These are phyloP conservation scores for Hemibagrus wyckioides DNA, from an alignment of 2,113 vertebrate species.

Conservation along the genomic window DNA sequence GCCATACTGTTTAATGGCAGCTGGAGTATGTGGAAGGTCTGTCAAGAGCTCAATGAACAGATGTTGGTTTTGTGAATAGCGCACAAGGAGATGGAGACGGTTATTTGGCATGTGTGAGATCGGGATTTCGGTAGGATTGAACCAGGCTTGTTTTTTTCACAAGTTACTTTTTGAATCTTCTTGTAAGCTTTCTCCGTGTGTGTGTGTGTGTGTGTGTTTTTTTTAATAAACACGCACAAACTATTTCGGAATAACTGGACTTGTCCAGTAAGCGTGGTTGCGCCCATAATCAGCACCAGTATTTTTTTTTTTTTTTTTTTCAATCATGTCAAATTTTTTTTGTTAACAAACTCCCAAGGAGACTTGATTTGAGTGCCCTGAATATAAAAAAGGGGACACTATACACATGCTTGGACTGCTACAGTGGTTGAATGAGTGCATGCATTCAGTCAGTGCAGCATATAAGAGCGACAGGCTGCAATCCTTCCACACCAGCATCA, in stretches of 20 bases:
- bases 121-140: conserved; percentile 20
- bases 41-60: conserved; percentile 3
- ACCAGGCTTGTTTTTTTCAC: neutral
- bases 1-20: conserved; percentile 23
- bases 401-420: neutral
- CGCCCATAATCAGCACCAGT: conserved; percentile 9
- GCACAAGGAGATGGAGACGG: neutral
- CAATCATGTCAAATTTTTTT: neutral
- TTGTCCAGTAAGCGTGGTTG: neutral
- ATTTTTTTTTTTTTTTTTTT: too few species aligned
- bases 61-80: conserved; percentile 3
- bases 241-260: neutral
- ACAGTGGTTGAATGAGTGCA: neutral
- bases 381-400: neutral
- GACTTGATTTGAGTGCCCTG: neutral
- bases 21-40: conserved; percentile 15
- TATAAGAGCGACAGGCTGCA: neutral
- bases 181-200: neutral
- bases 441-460: conserved; percentile 14
- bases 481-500: conserved; percentile 39
- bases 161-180: neutral
- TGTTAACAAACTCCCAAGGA: neutral
- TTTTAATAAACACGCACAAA: neutral
- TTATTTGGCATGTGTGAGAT: conserved; percentile 15
- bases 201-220: neutral